Percentiles rank a stretch among this genome's conserved stretches.
These are phyloP conservation scores for Agonopterix alstromeriana DNA, from an alignment of 2,888 invertebrate species.

Conservation along the genomic window DNA sequence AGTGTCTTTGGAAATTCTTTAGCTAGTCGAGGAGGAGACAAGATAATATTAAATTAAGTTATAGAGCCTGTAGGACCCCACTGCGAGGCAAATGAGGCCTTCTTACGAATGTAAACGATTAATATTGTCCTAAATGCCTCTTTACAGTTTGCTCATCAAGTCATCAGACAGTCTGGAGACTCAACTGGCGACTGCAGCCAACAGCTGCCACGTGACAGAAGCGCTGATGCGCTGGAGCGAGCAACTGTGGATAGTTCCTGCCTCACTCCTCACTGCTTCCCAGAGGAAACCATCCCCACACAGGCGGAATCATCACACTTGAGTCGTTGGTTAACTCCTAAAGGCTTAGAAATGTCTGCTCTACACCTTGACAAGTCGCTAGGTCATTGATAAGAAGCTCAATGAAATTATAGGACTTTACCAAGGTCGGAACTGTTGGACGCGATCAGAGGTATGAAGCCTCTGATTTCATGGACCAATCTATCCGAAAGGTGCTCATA, in stretches of 20 bases:
- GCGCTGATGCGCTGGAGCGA: slow-evolving; percentile 87
- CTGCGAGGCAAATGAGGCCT: too few species aligned
- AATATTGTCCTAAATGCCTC: background rate
- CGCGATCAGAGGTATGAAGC: slow-evolving; percentile 10
- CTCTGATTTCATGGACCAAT: slow-evolving; percentile 14
- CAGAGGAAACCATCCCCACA: slow-evolving; percentile 61
- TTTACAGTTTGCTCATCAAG: slow-evolving; percentile 78
- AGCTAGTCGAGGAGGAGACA: too few species aligned
- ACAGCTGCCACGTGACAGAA: slow-evolving; percentile 91
- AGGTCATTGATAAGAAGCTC: background rate
- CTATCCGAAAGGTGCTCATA: slow-evolving; percentile 25
- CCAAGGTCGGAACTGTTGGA: slow-evolving; percentile 7
- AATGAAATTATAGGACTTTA: background rate
- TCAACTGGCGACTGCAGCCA: slow-evolving; percentile 90
- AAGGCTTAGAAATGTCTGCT: background rate
- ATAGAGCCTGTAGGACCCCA: too few species aligned
- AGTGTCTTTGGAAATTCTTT: too few species aligned
- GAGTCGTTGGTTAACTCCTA: slow-evolving; percentile 17
- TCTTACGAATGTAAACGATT: background rate
- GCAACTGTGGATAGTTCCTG: slow-evolving; percentile 88
- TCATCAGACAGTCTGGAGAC: slow-evolving; percentile 79
- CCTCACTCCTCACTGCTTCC: slow-evolving; percentile 78
- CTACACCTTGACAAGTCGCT: slow-evolving; percentile 1
- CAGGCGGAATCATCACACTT: slow-evolving; percentile 48
- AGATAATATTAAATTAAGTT: too few species aligned